Conservation (phyloP, 2,888 invertebrate genomes). For the Agriopis marginaria region DNA sequence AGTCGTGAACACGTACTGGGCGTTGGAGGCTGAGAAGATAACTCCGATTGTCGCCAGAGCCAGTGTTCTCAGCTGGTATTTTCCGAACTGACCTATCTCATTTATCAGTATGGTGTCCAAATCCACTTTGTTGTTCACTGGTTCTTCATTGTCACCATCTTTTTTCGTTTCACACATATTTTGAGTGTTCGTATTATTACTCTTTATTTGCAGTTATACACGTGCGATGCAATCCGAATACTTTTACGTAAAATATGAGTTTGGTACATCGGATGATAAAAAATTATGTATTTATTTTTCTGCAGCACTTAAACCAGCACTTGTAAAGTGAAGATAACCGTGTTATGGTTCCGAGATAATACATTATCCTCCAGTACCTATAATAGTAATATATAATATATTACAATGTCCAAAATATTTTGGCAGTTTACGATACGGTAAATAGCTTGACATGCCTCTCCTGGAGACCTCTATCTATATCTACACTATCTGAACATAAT, state of each 20-base stretch:
- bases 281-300: not conserved
- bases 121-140: slow-evolving; percentile 51
- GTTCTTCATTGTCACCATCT: not conserved
- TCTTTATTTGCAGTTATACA: not conserved
- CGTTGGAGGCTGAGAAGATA: slow-evolving; percentile 63
- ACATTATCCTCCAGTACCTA: not conserved
- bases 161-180: slow-evolving; percentile 11
- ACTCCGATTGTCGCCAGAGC: slow-evolving; percentile 57
- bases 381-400: too few species aligned
- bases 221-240: not conserved
- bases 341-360: not conserved
- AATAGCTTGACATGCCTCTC: too few species aligned
- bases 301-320: not conserved
- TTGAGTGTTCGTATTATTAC: not conserved
- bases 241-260: not conserved
- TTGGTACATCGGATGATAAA: not conserved
- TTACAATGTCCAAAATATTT: too few species aligned
- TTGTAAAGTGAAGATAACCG: slow-evolving; percentile 4
- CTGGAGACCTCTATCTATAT: too few species aligned
- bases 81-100: slow-evolving; percentile 75
- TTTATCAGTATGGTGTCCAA: slow-evolving; percentile 68
- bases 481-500: too few species aligned
- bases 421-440: too few species aligned
- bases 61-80: slow-evolving; percentile 64
- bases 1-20: slow-evolving; percentile 73